A percentile compares a stretch with the other conserved stretches of the same genome.
Evolutionary conservation across 2,113 vertebrate species (phyloP).

Genomic region (Onychostruthus taczanowskii): DNA sequence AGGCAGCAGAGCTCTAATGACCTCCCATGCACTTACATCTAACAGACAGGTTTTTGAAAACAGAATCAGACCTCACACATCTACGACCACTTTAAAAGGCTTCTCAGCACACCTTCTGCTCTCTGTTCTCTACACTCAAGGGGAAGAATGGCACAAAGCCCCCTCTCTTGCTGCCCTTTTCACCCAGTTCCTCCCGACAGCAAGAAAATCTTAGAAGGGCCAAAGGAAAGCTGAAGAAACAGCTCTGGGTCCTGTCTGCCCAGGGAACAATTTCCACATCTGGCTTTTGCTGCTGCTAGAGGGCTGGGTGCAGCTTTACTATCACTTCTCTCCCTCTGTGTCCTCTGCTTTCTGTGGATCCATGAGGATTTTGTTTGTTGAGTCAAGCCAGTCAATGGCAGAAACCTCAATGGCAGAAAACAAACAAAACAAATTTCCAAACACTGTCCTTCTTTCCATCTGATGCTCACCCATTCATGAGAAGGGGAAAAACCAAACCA

Average conservation of each 20-base stretch:
- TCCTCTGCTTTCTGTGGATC: background rate
- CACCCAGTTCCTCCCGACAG: background rate
- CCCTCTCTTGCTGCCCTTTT: background rate
- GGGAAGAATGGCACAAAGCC: background rate
- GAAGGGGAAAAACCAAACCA: background rate
- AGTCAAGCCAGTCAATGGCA: background rate
- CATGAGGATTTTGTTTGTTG: background rate
- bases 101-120: background rate
- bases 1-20: background rate
- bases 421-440: too few species aligned
- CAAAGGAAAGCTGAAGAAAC: background rate
- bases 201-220: background rate
- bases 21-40: slow-evolving; percentile 27
- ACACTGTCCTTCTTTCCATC: background rate
- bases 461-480: background rate
- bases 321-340: background rate
- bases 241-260: background rate
- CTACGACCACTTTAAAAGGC: background rate
- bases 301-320: background rate
- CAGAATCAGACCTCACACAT: slow-evolving; percentile 43
- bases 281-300: background rate
- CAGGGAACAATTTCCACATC: background rate
- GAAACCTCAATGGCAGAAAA: too few species aligned
- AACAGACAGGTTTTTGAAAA: background rate
- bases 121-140: slow-evolving; percentile 34